phyloP scores from a whole-genome alignment of 2,888 invertebrate species.

The Octonoba sinensis region DNA sequence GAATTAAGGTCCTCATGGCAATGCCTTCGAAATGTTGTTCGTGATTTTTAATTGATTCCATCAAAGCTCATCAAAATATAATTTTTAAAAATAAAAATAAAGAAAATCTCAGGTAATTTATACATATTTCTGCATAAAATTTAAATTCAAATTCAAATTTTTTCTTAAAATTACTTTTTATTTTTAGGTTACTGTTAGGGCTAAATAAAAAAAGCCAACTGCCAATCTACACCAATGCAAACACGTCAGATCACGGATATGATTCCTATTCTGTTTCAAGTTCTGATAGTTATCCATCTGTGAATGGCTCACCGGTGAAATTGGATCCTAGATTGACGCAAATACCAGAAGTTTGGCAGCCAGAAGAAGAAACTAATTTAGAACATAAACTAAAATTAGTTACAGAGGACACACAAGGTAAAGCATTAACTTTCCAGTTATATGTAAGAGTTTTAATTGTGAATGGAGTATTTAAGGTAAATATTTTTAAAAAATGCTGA shows the following conservation, averaged over 20 bases:
- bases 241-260: slow-evolving; percentile 84
- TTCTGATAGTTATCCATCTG: slow-evolving; percentile 67
- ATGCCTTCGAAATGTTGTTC: no score
- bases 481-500: no score
- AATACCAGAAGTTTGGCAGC: slow-evolving; percentile 80
- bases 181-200: slow-evolving; percentile 50
- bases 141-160: no score
- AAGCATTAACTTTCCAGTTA: background rate
- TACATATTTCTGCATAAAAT: no score
- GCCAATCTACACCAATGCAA: slow-evolving; percentile 35
- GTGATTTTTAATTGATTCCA: no score
- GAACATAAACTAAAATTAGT: slow-evolving; percentile 49
- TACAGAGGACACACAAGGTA: slow-evolving; percentile 50
- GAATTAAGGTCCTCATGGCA: no score
- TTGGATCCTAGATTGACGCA: slow-evolving; percentile 79
- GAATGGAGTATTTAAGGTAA: background rate
- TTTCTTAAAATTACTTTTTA: background rate
- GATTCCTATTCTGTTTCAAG: slow-evolving; percentile 88
- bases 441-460: background rate
- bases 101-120: no score
- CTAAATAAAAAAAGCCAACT: slow-evolving; percentile 47
- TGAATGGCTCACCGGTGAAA: slow-evolving; percentile 59
- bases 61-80: no score
- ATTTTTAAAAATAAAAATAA: no score
- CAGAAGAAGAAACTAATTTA: slow-evolving; percentile 43